Evolutionary conservation across 2,797 vertebrate species (phyloP).

Genomic region (Erpetoichthys calabaricus): DNA sequence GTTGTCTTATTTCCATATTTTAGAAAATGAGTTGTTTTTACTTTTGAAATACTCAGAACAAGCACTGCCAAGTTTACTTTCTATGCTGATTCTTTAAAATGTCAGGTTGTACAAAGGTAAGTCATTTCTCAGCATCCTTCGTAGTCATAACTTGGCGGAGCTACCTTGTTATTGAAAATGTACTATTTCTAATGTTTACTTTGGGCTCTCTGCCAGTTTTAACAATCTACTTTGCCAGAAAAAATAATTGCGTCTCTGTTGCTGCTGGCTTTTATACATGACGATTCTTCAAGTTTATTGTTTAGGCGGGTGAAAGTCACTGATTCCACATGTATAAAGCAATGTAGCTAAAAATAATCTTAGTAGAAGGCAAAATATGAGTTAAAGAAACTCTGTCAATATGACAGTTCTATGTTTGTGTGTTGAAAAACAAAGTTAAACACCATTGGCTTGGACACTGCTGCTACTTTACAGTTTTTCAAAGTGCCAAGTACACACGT

Average conservation of each 20-base stretch:
- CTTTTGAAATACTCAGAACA: neutral
- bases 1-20: too few species aligned
- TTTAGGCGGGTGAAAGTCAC: neutral
- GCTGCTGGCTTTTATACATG: neutral
- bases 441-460: too few species aligned
- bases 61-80: neutral
- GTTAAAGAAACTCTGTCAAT: neutral
- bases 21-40: too few species aligned
- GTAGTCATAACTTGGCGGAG: neutral
- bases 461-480: too few species aligned
- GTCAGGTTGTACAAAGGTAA: neutral
- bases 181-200: neutral
- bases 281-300: neutral
- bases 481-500: too few species aligned
- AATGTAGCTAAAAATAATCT: neutral
- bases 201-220: neutral
- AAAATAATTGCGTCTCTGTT: neutral
- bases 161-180: slow-evolving; percentile 1
- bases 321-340: neutral
- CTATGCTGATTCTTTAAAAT: neutral
- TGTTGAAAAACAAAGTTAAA: too few species aligned
- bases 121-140: neutral
- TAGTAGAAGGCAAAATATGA: neutral
- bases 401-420: neutral
- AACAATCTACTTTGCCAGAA: slow-evolving; percentile 1